Percentiles rank a stretch among this genome's conserved stretches.
phyloP scores from a whole-genome alignment of 2,797 vertebrate genomes.

The Esox lucius region DNA sequence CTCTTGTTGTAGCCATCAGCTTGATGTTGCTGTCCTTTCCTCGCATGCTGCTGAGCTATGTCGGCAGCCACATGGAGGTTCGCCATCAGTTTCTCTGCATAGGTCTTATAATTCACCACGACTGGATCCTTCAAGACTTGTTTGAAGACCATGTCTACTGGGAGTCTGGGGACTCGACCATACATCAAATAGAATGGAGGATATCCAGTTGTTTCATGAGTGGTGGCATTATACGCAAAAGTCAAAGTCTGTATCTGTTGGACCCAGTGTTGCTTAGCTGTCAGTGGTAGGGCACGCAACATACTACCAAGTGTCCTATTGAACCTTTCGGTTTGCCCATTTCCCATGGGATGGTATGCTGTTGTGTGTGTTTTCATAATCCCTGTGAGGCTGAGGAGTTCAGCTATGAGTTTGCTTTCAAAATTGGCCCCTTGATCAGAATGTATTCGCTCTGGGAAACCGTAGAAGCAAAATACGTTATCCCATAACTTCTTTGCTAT shows the following conservation, averaged over 20 bases:
- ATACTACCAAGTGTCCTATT: constrained; percentile 34
- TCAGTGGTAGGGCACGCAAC: constrained; percentile 12
- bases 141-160: too few species aligned
- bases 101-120: neutral
- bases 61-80: constrained; percentile 20
- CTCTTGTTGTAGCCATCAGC: constrained; percentile 23
- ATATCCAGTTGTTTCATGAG: too few species aligned
- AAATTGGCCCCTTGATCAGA: constrained; percentile 19
- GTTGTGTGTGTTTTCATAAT: constrained; percentile 16
- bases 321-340: constrained; percentile 25
- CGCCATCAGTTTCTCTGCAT: constrained; percentile 12
- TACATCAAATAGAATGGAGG: too few species aligned
- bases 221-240: too few species aligned
- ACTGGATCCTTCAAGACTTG: too few species aligned
- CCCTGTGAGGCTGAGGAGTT: neutral
- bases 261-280: neutral
- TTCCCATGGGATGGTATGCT: constrained; percentile 28
- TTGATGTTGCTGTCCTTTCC: constrained; percentile 21
- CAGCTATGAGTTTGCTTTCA: constrained; percentile 12
- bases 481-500: constrained; percentile 21
- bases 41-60: constrained; percentile 22
- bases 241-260: too few species aligned
- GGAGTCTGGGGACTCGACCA: too few species aligned
- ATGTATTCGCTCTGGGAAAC: constrained; percentile 10
- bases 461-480: constrained; percentile 20